phyloP scores from a whole-genome alignment of 1,140 invertebrate genomes.

The Platyscapa corneri region DNA sequence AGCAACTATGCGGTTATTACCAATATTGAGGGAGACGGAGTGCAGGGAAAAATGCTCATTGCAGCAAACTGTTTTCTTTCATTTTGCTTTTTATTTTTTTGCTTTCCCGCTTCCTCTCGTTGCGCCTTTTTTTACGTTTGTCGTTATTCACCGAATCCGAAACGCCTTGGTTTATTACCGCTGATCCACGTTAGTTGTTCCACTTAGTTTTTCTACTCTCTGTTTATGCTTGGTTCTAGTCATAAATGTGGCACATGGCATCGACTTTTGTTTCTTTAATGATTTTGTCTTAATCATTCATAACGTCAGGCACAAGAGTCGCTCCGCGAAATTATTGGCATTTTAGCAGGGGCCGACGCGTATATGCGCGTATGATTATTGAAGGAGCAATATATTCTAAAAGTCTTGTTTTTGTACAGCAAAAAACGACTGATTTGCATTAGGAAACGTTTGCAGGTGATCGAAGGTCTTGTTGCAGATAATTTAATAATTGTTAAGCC shows the following conservation, averaged over 20 bases:
- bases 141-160: not conserved
- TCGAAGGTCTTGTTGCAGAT: not conserved
- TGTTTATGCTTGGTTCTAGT: not conserved
- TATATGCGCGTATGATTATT: not conserved
- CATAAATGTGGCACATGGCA: conserved; percentile 1
- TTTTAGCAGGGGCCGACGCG: not conserved
- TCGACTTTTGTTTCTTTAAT: conserved; percentile 20
- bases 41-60: not conserved
- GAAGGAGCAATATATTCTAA: conserved; percentile 8
- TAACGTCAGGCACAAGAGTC: not conserved
- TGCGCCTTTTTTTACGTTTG: not conserved
- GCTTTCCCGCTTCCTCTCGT: not conserved
- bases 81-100: conserved; percentile 18
- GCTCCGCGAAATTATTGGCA: not conserved
- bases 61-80: conserved; percentile 5
- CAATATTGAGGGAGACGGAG: not conserved
- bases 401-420: not conserved
- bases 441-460: not conserved
- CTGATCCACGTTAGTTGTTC: not conserved
- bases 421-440: not conserved
- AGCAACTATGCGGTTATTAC: conserved; percentile 12
- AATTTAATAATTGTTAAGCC: conserved; percentile 7
- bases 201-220: not conserved
- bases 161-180: not conserved
- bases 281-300: conserved; percentile 20